Base-by-base conservation (phyloP, 2,797 vertebrate genomes). In the Tragelaphus eurycerus region DNA sequence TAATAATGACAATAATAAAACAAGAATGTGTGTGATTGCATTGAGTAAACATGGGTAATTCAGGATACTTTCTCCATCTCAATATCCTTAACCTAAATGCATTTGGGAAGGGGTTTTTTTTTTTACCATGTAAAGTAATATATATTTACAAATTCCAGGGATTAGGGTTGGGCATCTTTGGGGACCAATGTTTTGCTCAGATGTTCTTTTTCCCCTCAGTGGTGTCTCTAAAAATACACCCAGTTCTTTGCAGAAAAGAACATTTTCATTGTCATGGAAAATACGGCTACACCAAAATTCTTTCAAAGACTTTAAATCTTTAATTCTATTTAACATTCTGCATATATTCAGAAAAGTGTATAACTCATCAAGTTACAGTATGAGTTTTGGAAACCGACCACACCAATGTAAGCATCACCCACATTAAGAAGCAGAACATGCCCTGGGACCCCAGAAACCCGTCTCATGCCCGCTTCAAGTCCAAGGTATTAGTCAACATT, bases 301-400 rank as follows among this genome's bases (percentile, higher is more conserved):
- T 85, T 79, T 50, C 64, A 84, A 90, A 19, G 17, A 59, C 64
- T 86, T 92, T 4, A 97, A 48, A 84, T 50, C 12, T 48, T 78
- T 34, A 82, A 81, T 96, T 92, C 85, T 64, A 19, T 64, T 89
- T 93, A 59, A 54, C 52, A 76, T 76, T 55, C 50, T 90, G 86
- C 82, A 90, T 81, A 55, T 62, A 13, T 31, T 34, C 2, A 86
- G 62, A 92, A 86, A 62, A 90, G 48, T 31, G 2, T 16, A 13
- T 5, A 84, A 31, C 46, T 86, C 50, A 76, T 23, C 34, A 71
- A 62, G 43, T 79, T 48, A 78, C 21, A 79, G 31, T 43, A 27
- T 23, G 79, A 27, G 12, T 87, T 54, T 82, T 71, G 19, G n/a
- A 13, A 29, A 57, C 23, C 13, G n/a, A 54, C 52, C 1, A 9